Conservation (phyloP, 2,888 invertebrate species). For the Rotaria magnacalcarata region DNA sequence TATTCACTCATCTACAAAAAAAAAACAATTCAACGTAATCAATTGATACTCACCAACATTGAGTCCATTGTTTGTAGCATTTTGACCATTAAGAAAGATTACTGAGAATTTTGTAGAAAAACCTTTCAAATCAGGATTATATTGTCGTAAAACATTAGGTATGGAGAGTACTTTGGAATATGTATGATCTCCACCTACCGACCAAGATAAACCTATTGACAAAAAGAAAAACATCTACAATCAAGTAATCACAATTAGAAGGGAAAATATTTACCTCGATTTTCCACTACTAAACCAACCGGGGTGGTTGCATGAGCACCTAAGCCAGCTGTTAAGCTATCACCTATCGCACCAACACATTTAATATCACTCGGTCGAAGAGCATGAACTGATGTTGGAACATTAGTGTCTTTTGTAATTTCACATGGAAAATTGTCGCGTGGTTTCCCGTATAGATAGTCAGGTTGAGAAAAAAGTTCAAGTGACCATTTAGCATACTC, state of each 20-base stretch:
- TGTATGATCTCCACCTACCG: slow-evolving; percentile 52
- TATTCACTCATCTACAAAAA: too few species aligned
- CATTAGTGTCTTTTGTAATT: background rate
- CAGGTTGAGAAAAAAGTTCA: background rate
- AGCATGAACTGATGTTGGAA: slow-evolving; percentile 50
- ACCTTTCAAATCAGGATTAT: slow-evolving; percentile 53
- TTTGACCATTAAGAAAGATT: slow-evolving; percentile 7
- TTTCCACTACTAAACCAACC: slow-evolving; percentile 50
- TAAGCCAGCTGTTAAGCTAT: slow-evolving; percentile 53
- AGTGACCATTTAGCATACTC: slow-evolving; percentile 31
- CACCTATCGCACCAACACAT: slow-evolving; percentile 52
- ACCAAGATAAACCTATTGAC: slow-evolving; percentile 50
- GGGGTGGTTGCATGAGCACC: slow-evolving; percentile 51
- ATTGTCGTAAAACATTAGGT: slow-evolving; percentile 52
- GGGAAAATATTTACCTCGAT: slow-evolving; percentile 48
- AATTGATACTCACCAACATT: background rate
- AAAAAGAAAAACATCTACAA: background rate
- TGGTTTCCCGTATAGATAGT: background rate
- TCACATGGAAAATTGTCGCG: background rate
- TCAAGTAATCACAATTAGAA: background rate
- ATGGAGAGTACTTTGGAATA: slow-evolving; percentile 50
- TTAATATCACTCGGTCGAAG: slow-evolving; percentile 51
- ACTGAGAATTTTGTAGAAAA: slow-evolving; percentile 49
- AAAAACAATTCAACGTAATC: too few species aligned
- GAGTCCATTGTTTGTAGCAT: background rate